Conservation (phyloP, 2,888 invertebrate genomes). For the Caenorhabditis sulstoni region DNA sequence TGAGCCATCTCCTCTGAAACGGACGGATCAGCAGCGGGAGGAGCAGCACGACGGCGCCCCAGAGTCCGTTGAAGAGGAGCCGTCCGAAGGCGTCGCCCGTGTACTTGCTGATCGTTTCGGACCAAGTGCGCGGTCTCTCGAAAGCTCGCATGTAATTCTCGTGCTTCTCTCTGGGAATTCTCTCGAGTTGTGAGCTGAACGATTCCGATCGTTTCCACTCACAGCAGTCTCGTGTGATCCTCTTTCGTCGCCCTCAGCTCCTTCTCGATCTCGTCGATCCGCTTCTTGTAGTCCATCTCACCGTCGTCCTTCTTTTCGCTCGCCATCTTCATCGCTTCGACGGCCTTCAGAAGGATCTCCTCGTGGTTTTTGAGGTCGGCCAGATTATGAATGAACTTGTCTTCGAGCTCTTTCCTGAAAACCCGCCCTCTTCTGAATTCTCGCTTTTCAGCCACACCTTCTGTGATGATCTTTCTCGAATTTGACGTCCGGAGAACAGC, state of each 20-base stretch:
- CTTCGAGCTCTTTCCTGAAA: conserved; percentile 58
- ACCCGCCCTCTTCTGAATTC: background rate
- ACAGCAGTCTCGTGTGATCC: conserved; percentile 53
- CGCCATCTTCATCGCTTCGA: conserved; percentile 55
- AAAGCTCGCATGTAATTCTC: conserved; percentile 39
- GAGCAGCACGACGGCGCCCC: conserved; percentile 45
- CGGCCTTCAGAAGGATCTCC: conserved; percentile 56
- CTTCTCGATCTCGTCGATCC: conserved; percentile 56
- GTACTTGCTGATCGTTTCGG: conserved; percentile 54
- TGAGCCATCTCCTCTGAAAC: conserved; percentile 57
- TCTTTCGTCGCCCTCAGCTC: conserved; percentile 51
- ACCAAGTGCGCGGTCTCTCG: conserved; percentile 52
- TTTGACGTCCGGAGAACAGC: conserved; percentile 57
- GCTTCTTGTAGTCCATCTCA: conserved; percentile 49
- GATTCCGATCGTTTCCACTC: background rate
- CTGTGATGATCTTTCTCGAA: conserved; percentile 59
- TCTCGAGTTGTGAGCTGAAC: too few species aligned
- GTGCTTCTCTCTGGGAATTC: conserved; percentile 53
- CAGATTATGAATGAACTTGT: conserved; percentile 48
- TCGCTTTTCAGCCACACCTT: too few species aligned
- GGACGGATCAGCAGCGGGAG: conserved; percentile 57
- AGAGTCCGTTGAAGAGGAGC: conserved; percentile 52
- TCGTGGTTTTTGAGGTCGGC: conserved; percentile 56
- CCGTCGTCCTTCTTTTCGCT: conserved; percentile 43
- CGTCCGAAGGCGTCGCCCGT: conserved; percentile 59